Evolutionary conservation across 2,888 invertebrate genomes (phyloP).

Genomic region (Drosophila barbarae): DNA sequence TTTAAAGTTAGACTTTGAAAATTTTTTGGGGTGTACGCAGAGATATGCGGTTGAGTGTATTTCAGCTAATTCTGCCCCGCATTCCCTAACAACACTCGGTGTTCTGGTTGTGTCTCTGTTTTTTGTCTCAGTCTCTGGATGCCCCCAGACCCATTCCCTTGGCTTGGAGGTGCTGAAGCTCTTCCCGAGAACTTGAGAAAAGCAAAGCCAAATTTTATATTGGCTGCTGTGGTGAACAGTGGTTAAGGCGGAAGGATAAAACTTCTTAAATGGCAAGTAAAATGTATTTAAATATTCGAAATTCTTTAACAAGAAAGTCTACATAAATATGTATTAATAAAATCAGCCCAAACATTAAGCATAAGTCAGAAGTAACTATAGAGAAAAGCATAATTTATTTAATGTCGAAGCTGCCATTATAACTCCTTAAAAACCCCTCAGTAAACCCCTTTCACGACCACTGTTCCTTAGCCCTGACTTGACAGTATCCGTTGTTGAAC

Average conservation of each 20-base stretch:
- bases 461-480: constrained; percentile 23
- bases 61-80: constrained; percentile 72
- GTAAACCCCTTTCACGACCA: constrained; percentile 3
- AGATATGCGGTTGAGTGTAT: too few species aligned
- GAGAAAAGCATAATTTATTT: neutral
- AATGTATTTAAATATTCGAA: neutral
- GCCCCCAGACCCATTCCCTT: constrained; percentile 3
- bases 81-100: constrained; percentile 60
- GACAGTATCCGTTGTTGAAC: constrained; percentile 15
- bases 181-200: constrained; percentile 45
- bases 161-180: constrained; percentile 65
- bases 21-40: too few species aligned
- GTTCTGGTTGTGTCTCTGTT: constrained; percentile 13
- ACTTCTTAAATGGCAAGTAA: too few species aligned
- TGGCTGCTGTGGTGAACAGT: constrained; percentile 45
- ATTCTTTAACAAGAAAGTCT: too few species aligned
- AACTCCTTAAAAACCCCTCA: neutral
- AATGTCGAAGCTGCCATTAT: accelerated
- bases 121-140: neutral
- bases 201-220: constrained; percentile 58
- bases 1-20: too few species aligned
- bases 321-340: neutral
- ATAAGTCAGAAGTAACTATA: too few species aligned
- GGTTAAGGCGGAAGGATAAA: neutral
- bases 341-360: too few species aligned